Evolutionary conservation across 2,113 vertebrate species (phyloP).

Genomic region (Hemiprocne comata): DNA sequence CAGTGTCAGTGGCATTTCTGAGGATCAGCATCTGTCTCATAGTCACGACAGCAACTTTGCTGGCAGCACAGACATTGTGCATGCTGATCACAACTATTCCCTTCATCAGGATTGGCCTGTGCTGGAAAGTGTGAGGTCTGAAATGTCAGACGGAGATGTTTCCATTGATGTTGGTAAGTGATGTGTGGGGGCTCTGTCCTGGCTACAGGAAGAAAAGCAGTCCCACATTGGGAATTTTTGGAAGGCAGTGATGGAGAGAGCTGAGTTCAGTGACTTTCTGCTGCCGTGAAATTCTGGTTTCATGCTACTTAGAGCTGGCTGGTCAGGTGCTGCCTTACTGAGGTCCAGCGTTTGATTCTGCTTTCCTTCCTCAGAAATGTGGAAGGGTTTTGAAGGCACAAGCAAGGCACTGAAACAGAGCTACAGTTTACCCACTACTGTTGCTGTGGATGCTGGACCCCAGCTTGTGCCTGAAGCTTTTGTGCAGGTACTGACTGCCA

Average conservation of each 20-base stretch:
- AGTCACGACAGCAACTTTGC: not conserved
- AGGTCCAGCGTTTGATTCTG: not conserved
- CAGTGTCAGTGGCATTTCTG: conserved; percentile 79
- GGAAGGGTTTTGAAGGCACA: not conserved
- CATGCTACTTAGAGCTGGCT: not conserved
- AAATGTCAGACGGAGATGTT: conserved; percentile 75
- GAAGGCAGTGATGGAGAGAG: not conserved
- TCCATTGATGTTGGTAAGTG: conserved; percentile 83
- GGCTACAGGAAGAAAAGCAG: not conserved
- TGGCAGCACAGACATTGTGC: conserved; percentile 63
- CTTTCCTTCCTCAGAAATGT: not conserved
- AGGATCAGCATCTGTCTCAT: conserved; percentile 62
- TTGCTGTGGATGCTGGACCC: not conserved
- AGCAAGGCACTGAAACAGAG: not conserved
- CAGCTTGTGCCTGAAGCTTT: not conserved
- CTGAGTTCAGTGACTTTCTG: not conserved
- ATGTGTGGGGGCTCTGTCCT: not conserved
- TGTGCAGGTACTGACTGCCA: not conserved
- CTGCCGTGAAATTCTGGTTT: not conserved
- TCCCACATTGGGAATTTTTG: not conserved
- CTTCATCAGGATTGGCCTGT: not conserved
- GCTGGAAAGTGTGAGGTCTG: conserved; percentile 74
- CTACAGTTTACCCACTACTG: not conserved
- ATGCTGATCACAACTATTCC: conserved; percentile 87
- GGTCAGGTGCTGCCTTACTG: not conserved